Evolutionary conservation across 2,797 vertebrate species (phyloP), one percentile per base, ranked within the genome.

Genomic region (Xenopus petersii): DNA sequence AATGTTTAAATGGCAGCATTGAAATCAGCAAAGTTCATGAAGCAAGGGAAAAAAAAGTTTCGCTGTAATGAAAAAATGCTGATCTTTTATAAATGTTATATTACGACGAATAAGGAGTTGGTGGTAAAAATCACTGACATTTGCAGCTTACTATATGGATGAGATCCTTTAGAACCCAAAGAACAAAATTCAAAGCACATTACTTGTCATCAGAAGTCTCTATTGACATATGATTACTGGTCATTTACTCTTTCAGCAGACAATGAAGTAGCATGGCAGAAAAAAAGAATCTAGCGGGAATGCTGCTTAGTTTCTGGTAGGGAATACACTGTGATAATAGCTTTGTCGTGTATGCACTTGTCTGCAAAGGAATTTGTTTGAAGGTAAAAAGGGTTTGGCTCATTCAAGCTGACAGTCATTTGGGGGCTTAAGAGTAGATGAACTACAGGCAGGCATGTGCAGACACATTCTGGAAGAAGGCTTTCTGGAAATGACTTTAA

Each of bases 311-410:
- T 79, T 59, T 82, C 74, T 79, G 67, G 81, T 73, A 80, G 77
- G 76, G 84, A 82, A 58, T 9, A 58, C 6, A 64, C 79, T 3
- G 77, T 84, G 80, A 74, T 49, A 85, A 87, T 81, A 84, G 83
- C 58, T 59, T 79, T 26, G 12, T 86, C 87, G 9, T 86, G 88
- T 89, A 66, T 74, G 73, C 84, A 83, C 88, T 86, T 77, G 88
- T 47, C 76, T 51, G 82, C 74, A 42, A 66, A 80, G 56, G 77
- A 82, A 82, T 87, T 83, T 86, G 80, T 81, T 85, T 75, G 71
- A 79, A 80, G 82, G 84, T 86, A 86, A 83, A 56, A 87, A 87
- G 87, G 88, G 86, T 85, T 54, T 6, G 1, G 51, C 46, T 80
- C 84, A 86, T 60, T 42, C 1, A 79, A 72, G 84, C 84, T 83